Conservation (phyloP, 2,888 invertebrate species). For the Tuberolachnus salignus region DNA sequence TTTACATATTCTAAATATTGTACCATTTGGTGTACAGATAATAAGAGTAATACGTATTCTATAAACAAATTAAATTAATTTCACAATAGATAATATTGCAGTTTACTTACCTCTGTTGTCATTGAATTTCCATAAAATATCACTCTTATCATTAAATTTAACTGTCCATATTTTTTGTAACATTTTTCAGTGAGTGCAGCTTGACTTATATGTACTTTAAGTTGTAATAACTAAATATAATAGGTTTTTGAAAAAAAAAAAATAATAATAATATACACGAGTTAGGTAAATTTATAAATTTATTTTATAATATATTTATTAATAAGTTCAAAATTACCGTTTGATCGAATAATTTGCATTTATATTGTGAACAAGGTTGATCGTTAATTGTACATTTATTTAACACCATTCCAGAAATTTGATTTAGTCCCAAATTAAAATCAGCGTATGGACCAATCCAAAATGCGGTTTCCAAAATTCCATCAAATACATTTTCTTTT, state of each 20-base stretch:
- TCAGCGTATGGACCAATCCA: conserved; percentile 45
- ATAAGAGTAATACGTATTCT: too few relatives aligned
- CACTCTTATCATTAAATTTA: conserved; percentile 36
- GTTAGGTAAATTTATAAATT: background rate
- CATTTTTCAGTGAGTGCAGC: conserved; percentile 24
- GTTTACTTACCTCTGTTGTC: conserved; percentile 17
- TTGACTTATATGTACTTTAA: conserved; percentile 40
- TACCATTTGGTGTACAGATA: too few relatives aligned
- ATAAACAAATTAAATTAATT: background rate
- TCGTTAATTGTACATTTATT: background rate
- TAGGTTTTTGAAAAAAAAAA: background rate
- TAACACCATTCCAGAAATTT: background rate
- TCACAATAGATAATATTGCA: background rate
- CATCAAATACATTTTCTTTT: conserved; percentile 37
- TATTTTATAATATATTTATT: background rate
- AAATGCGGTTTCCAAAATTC: conserved; percentile 33
- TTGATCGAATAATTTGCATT: conserved; percentile 11
- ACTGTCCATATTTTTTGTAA: conserved; percentile 19
- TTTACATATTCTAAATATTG: too few relatives aligned
- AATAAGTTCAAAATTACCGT: conserved; percentile 16
- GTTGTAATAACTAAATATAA: conserved; percentile 19
- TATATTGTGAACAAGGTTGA: conserved; percentile 17
- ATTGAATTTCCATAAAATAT: conserved; percentile 30
- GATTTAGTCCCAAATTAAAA: background rate
- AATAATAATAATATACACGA: background rate